phyloP scores from a whole-genome alignment of 2,113 vertebrate genomes.

The Climacteris rufus region DNA sequence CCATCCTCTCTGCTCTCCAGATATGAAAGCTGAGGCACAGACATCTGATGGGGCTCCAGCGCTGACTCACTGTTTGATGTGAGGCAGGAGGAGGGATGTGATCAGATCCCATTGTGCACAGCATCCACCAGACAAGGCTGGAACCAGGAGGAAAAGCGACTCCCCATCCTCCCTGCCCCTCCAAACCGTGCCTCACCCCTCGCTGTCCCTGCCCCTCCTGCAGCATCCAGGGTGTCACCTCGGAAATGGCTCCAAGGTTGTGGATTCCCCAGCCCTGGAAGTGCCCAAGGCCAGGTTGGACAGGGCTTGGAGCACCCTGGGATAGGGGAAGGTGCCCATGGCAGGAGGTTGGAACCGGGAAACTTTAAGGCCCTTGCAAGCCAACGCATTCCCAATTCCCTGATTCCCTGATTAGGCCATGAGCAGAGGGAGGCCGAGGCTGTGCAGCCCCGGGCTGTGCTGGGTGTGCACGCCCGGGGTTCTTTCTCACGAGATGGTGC shows the following conservation, averaged over 20 bases:
- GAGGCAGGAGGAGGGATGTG: conserved; percentile 13
- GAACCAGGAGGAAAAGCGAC: not conserved
- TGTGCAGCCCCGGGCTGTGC: not conserved
- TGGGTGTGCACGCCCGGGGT: not conserved
- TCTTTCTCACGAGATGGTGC: conserved; percentile 49
- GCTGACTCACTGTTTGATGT: conserved; percentile 62
- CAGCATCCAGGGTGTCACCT: not conserved
- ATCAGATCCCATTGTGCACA: conserved; percentile 35
- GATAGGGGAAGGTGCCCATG: not conserved
- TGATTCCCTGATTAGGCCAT: not conserved
- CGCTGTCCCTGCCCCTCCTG: not conserved
- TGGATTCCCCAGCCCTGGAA: not conserved
- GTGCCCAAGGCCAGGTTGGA: not conserved
- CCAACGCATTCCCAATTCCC: not conserved
- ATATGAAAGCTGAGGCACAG: not conserved
- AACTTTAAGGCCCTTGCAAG: not conserved
- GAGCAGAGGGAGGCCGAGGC: not conserved
- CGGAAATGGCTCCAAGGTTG: not conserved
- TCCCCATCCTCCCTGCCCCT: not conserved
- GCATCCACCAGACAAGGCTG: not conserved
- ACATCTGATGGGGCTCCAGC: conserved; percentile 37
- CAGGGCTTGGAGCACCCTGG: not conserved
- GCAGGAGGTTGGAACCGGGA: not conserved
- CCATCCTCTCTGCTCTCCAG: conserved; percentile 3
- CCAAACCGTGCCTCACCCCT: not conserved